Conservation (phyloP, 2,888 invertebrate species). For the Drosophila aldrichi region DNA sequence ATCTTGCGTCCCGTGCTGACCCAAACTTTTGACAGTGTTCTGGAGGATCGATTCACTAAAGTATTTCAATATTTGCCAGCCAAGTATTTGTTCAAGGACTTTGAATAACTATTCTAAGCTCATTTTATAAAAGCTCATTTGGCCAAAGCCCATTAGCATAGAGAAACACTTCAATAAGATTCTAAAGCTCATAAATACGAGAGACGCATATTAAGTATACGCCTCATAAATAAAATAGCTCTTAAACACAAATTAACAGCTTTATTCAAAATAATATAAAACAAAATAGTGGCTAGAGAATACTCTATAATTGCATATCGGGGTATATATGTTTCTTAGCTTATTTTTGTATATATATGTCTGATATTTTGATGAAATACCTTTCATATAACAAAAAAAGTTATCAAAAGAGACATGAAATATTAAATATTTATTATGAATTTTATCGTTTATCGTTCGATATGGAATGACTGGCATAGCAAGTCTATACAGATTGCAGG, state of each 20-base stretch:
- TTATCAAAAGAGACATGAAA: too few relatives aligned
- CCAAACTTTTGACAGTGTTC: slow-evolving; percentile 89
- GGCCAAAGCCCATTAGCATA: slow-evolving; percentile 8
- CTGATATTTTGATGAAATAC: too few relatives aligned
- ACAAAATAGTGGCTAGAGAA: background rate
- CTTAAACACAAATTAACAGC: slow-evolving; percentile 9
- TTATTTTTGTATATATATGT: too few relatives aligned
- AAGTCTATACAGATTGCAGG: background rate
- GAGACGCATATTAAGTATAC: slow-evolving; percentile 16
- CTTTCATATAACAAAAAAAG: too few relatives aligned
- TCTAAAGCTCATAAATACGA: slow-evolving; percentile 1
- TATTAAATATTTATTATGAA: too few relatives aligned
- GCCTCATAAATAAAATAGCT: slow-evolving; percentile 12
- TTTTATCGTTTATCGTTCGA: too few relatives aligned
- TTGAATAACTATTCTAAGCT: slow-evolving; percentile 64
- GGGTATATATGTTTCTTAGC: background rate
- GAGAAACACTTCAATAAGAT: background rate
- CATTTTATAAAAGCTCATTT: background rate
- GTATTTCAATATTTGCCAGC: slow-evolving; percentile 89
- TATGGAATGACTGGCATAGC: too few relatives aligned
- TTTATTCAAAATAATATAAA: background rate
- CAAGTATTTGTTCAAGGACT: slow-evolving; percentile 88
- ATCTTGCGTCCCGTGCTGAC: slow-evolving; percentile 88
- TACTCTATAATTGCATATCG: background rate
- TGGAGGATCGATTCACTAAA: slow-evolving; percentile 87